Evolutionary conservation across 1,140 invertebrate species (phyloP), one percentile per base, ranked within the genome.

Genomic region (Dendrolimus punctatus): DNA sequence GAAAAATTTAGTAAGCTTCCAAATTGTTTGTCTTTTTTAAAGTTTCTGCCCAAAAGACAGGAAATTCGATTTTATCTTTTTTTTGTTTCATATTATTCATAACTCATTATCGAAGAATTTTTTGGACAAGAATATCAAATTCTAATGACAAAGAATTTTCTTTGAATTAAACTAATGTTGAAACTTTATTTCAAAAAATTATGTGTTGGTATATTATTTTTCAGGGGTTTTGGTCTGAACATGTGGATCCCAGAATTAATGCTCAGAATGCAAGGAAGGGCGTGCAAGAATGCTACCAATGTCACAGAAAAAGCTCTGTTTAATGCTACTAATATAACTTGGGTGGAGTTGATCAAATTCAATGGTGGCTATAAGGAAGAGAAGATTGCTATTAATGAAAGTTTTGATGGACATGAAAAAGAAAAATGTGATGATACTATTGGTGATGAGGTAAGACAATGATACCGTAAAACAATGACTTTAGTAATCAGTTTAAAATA

Each of bases 211-310:
- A 45, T 8, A 8, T 38, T 48, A 23, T 49, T 42, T 83, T 84
- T 5, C 69, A 93, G 92, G 4, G 92, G 91, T 55, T 93, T 92
- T 51, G 92, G 92, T 3, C 70, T 93, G 5, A 92, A 91, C 53
- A 78, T 93, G 9, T 93, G 92, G 92, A 88, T 93, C 9, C 92
- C 92, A 9, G 92, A 93, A 69, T 72, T 93, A 5, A 90, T 92
- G 39, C 88, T 90, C 6, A 85, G 91, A 4, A 77, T 74, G 69
- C 73, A 81, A 55, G 66, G 68, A 1, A 65, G 62, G 9, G 68
- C 66, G 6, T 85, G 82, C 51, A 73, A 60, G 40, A n/a, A 57
- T 7, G 6, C 56, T 39, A 7, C 38, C 36, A 44, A 47, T 2
- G 41, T 6, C 55, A 7, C 41, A 57, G 36, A 64, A 65, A 43